Percentiles rank a stretch among this genome's conserved stretches.
These are phyloP conservation scores for Tenebrio molitor DNA, from an alignment of 1,140 invertebrate genomes.

Conservation along the genomic window DNA sequence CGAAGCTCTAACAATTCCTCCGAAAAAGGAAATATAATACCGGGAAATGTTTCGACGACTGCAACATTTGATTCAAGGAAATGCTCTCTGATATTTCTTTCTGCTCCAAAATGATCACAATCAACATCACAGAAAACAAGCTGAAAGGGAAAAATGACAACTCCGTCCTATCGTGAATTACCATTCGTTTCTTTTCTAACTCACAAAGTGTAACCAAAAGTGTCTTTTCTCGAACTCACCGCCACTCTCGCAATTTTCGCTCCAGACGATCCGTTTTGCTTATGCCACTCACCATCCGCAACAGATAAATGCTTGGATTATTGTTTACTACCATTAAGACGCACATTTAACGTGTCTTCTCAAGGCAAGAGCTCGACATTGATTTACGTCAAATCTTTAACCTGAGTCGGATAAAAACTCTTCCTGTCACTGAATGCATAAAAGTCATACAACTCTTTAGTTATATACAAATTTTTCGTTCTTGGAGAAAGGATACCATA, in stretches of 20 bases:
- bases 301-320: too few species aligned
- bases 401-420: too few species aligned
- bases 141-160: slow-evolving; percentile 5
- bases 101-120: background rate
- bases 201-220: background rate
- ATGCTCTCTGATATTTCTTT: background rate
- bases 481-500: too few species aligned
- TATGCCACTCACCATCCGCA: too few species aligned
- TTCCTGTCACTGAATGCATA: too few species aligned
- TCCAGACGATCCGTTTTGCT: background rate
- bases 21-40: background rate
- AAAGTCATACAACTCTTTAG: too few species aligned
- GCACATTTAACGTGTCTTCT: too few species aligned
- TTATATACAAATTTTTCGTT: too few species aligned
- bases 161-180: slow-evolving; percentile 1
- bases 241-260: background rate
- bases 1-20: background rate
- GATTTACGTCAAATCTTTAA: too few species aligned
- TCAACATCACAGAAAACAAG: slow-evolving; percentile 1
- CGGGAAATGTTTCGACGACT: background rate
- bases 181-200: background rate
- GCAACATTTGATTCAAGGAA: background rate
- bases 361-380: too few species aligned
- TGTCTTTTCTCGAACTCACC: background rate
- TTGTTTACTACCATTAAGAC: too few species aligned